Evolutionary conservation across 2,797 vertebrate species (phyloP).

Genomic region (Dendrocincla fuliginosa): DNA sequence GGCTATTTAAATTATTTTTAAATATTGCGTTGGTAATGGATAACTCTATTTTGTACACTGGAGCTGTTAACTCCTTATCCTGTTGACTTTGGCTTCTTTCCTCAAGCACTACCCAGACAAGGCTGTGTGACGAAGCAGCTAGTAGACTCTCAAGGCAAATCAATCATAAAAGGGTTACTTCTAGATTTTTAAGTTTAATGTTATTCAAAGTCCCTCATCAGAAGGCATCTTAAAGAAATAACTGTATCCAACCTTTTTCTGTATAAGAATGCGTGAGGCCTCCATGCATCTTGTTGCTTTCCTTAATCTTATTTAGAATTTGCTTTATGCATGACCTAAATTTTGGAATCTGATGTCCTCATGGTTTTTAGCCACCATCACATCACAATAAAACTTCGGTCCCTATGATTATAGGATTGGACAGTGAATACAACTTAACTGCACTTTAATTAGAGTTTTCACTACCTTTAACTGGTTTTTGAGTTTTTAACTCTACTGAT

Average conservation of each 20-base stretch:
- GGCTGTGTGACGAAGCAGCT: background rate
- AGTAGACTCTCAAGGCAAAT: background rate
- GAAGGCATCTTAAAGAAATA: background rate
- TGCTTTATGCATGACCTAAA: background rate
- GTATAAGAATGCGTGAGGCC: background rate
- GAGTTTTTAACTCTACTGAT: background rate
- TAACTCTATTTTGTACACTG: constrained; percentile 42
- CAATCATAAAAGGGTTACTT: background rate
- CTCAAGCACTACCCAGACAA: background rate
- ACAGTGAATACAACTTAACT: background rate
- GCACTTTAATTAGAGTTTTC: background rate
- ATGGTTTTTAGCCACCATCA: background rate
- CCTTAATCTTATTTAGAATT: background rate
- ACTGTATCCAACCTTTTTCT: background rate
- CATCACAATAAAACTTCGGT: background rate
- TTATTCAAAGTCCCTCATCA: background rate
- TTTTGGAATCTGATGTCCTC: background rate
- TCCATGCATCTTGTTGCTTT: background rate
- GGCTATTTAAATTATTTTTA: constrained; percentile 54
- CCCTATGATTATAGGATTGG: background rate
- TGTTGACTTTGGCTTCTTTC: constrained; percentile 59
- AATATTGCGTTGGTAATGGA: background rate
- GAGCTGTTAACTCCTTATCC: constrained; percentile 43
- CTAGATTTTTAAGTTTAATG: background rate
- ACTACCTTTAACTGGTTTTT: background rate